Base-by-base conservation (phyloP, 2,797 vertebrate species). In the Kryptopterus vitreolus region DNA sequence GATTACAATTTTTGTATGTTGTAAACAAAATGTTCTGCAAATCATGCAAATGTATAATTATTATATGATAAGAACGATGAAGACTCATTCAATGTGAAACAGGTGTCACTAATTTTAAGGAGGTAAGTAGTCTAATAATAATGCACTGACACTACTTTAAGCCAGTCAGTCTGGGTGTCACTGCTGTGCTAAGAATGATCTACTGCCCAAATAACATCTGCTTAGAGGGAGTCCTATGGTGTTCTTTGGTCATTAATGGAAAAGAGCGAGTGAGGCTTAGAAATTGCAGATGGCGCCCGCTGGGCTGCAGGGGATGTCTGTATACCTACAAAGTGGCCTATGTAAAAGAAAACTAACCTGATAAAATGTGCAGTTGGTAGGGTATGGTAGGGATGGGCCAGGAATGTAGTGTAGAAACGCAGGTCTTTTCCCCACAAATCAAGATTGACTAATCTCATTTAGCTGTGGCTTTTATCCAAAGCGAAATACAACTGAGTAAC, bases 171-270 rank as follows among this genome's bases (percentile, higher is more conserved):
- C 4, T 11, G 3, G 0, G 62, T 50, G 65, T 50, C 13, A 3
- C 43, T 50, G 43, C 43, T 69, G 66, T 48, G 65, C 33, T 69
- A 69, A 48, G 12, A 69, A 70, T 50, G 13, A 66, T 46, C 38
- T 26, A 26, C n/a, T 13, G 46, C 38, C 16, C 15, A 48, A 50
- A 69, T 29, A 43, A 69, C 43, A 69, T 50, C 22, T 50, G 43
- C 1, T 50, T 46, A 50, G 43, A 26, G 13, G n/a, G 26, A 50
- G 16, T 29, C 43, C 43, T 29, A 16, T 46, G 38, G 43, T 69
- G 46, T 29, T 65, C 38, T n/a, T 3, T 68, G 35, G 26, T 43
- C 16, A 33, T 13, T 52, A 12, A 71, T 7, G 7, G 11, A 53
- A 33, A 53, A 33, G 16, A 71, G 16, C 31, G 18, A 53, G 2